Conservation (phyloP, 2,113 vertebrate genomes). For the Ochotona curzoniae region DNA sequence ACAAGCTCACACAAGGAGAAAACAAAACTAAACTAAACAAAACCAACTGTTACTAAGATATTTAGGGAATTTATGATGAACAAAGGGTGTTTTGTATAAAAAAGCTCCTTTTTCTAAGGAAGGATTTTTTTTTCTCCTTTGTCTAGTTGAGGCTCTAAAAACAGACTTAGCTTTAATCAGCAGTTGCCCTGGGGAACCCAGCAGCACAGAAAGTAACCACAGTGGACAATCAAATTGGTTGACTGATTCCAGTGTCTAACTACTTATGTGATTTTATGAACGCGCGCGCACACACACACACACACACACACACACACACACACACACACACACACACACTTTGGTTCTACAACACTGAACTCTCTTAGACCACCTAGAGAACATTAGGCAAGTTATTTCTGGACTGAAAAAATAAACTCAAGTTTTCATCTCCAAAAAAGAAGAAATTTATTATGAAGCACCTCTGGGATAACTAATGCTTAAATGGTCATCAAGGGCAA, state of each 20-base stretch:
- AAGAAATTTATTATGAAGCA: conserved; percentile 26
- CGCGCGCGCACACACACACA: background rate
- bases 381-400: background rate
- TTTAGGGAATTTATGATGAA: background rate
- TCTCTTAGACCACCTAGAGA: background rate
- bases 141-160: background rate
- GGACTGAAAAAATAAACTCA: background rate
- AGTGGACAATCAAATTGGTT: background rate
- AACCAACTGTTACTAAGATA: background rate
- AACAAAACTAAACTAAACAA: background rate
- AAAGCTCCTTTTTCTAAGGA: background rate
- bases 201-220: background rate
- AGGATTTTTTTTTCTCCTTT: background rate
- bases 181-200: background rate
- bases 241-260: background rate
- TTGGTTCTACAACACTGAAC: background rate
- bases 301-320: background rate
- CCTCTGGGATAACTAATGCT: background rate
- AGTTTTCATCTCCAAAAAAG: conserved; percentile 4
- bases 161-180: background rate
- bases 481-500: conserved; percentile 13
- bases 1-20: background rate
- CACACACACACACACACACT: background rate
- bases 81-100: background rate
- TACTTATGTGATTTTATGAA: background rate